These are phyloP conservation scores for Hyppa rectilinea DNA, from an alignment of 2,888 invertebrate genomes.

Conservation along the genomic window DNA sequence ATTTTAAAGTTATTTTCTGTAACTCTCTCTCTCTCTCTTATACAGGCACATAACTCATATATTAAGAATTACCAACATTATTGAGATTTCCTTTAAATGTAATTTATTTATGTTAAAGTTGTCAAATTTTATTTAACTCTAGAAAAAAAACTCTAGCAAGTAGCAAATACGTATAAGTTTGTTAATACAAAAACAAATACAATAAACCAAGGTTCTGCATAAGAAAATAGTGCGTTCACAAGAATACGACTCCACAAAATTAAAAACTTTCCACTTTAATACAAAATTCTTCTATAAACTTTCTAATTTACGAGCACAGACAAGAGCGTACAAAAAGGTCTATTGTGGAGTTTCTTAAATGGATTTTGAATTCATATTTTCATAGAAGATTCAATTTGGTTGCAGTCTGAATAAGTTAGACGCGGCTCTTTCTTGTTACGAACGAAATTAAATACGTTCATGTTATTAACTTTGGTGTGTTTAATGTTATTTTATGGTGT, in stretches of 20 bases:
- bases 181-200: slow-evolving; percentile 14
- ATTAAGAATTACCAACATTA: neutral
- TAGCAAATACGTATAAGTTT: neutral
- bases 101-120: neutral
- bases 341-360: slow-evolving; percentile 68
- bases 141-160: neutral
- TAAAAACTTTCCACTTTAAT: slow-evolving; percentile 60
- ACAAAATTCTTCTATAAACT: slow-evolving; percentile 61
- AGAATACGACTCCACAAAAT: slow-evolving; percentile 40
- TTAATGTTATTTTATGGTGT: slow-evolving; percentile 11
- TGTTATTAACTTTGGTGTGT: slow-evolving; percentile 27
- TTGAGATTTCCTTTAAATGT: neutral
- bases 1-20: neutral
- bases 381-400: slow-evolving; percentile 70
- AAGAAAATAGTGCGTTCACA: slow-evolving; percentile 48
- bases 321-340: slow-evolving; percentile 62
- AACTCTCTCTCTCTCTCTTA: too few species aligned
- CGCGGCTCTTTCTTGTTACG: slow-evolving; percentile 43
- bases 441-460: slow-evolving; percentile 34
- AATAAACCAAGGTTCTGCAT: slow-evolving; percentile 26
- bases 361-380: slow-evolving; percentile 71
- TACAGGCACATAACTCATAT: neutral
- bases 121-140: neutral
- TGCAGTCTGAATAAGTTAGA: slow-evolving; percentile 66
- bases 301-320: slow-evolving; percentile 67